Percentiles rank a stretch among this genome's conserved stretches.
These are phyloP conservation scores for Odontesthes bonariensis DNA, from an alignment of 2,113 vertebrate species.

Conservation along the genomic window DNA sequence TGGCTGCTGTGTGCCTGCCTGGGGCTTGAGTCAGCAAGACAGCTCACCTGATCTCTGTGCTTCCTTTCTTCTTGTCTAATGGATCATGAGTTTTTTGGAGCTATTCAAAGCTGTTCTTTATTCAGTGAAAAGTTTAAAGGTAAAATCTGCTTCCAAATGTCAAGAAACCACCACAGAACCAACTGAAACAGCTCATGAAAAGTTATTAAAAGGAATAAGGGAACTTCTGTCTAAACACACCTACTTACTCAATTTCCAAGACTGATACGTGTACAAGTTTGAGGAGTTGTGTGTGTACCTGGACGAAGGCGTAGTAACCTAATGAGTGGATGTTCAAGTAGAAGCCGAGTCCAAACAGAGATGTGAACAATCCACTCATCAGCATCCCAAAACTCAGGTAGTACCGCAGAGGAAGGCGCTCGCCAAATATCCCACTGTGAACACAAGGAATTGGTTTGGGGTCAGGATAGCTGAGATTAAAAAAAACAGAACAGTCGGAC, in stretches of 20 bases:
- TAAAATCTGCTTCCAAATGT: conserved; percentile 2
- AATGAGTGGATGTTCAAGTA: conserved; percentile 93
- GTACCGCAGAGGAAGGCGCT: conserved; percentile 94
- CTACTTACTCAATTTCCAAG: too few species aligned
- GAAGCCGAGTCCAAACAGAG: conserved; percentile 91
- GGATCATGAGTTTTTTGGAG: background rate
- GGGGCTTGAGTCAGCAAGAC: conserved; percentile 10
- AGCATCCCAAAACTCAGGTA: conserved; percentile 94
- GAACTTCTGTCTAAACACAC: too few species aligned
- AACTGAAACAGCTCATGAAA: too few species aligned
- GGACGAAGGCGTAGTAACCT: conserved; percentile 91
- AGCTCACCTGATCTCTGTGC: conserved; percentile 7
- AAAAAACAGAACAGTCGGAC: background rate
- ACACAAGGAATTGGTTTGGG: background rate
- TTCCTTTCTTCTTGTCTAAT: conserved; percentile 19
- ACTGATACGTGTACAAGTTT: too few species aligned
- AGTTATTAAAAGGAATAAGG: too few species aligned
- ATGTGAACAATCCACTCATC: conserved; percentile 90
- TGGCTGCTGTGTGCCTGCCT: background rate
- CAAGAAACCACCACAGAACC: background rate
- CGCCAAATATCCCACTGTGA: conserved; percentile 93
- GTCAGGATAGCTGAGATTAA: background rate
- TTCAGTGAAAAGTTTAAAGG: background rate
- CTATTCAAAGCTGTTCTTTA: background rate
- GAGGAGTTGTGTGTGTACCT: conserved; percentile 81